phyloP scores from a whole-genome alignment of 2,888 invertebrate species.

The Drosophila borborema region DNA sequence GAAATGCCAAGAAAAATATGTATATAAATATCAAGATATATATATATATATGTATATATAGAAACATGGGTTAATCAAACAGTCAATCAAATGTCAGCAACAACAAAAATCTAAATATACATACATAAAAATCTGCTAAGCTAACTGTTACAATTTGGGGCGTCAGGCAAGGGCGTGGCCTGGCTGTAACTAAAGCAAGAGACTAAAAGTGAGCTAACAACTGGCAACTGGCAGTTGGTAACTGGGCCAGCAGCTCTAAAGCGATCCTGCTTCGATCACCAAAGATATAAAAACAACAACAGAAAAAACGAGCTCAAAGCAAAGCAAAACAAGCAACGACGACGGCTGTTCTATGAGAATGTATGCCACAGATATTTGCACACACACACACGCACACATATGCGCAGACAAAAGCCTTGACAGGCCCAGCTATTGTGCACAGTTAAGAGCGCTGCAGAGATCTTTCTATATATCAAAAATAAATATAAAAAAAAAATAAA shows the following conservation, averaged over 20 bases:
- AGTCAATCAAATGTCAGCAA: slow-evolving; percentile 51
- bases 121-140: not conserved
- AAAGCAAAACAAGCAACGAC: slow-evolving; percentile 18
- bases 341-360: slow-evolving; percentile 52
- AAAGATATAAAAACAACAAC: no score
- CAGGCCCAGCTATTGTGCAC: slow-evolving; percentile 33
- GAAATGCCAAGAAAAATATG: not conserved
- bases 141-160: slow-evolving; percentile 9
- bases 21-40: not conserved
- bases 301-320: not conserved
- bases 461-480: slow-evolving; percentile 17
- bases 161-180: not conserved
- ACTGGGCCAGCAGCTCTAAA: slow-evolving; percentile 46
- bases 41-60: not conserved
- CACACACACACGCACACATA: slow-evolving; percentile 26
- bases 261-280: slow-evolving; percentile 32
- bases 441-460: slow-evolving; percentile 17
- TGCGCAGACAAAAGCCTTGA: slow-evolving; percentile 39
- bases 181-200: slow-evolving; percentile 16
- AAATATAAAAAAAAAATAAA: slow-evolving; percentile 8
- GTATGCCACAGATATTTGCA: slow-evolving; percentile 65
- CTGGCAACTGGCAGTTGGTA: slow-evolving; percentile 13
- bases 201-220: not conserved
- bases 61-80: slow-evolving; percentile 52
- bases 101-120: slow-evolving; percentile 5